Base-by-base conservation (phyloP, 1,140 invertebrate genomes). In the Anoplophora glabripennis region DNA sequence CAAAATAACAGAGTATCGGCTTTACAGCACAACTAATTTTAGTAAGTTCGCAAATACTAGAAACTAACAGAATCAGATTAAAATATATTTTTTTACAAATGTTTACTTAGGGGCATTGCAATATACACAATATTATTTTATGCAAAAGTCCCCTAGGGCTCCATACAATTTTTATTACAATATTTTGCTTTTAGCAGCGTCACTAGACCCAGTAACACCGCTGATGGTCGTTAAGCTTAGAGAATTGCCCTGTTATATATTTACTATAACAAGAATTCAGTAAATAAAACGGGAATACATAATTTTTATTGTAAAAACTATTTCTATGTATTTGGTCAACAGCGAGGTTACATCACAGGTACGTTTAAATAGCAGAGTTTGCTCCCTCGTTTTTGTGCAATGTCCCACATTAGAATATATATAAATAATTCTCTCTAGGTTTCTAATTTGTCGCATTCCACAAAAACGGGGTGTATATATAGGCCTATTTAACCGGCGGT, bases 231-330 rank as follows among this genome's bases (percentile, higher is more conserved):
- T 64, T 67, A 71, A 75, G 71, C 61, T 69, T 64, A 71, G 73
- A 75, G 71, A 75, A 75, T 75, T 75, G 73, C 71, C 69, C 69
- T 74, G 72, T 65, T 69, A 65, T 70, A 48, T 49, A 51, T 48
- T 57, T 57, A 33, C 38, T 49, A 49, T 17, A 18, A 45, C 42
- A 18, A 45, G 11, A 17, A 45, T 14, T 11, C 14, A 45, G 41
- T 40, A n/a, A 7, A 38, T 14, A 41, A 47, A 7, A 37, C 28
- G 28, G 48, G 51, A 55, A 52, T 61, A 63, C 53, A 47, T 14
- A 28, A 46, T 48, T 46, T 36, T 45, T 14, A 42, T 37, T 34
- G 38, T 38, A 51, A 51, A 58, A 36, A 52, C 33, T 59, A 53
- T 59, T 45, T 48, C 38, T 55, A 53, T 54, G 15, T 59, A 60